Base-by-base conservation (phyloP, 2,113 vertebrate species). In the Rhabdomys dilectus region DNA sequence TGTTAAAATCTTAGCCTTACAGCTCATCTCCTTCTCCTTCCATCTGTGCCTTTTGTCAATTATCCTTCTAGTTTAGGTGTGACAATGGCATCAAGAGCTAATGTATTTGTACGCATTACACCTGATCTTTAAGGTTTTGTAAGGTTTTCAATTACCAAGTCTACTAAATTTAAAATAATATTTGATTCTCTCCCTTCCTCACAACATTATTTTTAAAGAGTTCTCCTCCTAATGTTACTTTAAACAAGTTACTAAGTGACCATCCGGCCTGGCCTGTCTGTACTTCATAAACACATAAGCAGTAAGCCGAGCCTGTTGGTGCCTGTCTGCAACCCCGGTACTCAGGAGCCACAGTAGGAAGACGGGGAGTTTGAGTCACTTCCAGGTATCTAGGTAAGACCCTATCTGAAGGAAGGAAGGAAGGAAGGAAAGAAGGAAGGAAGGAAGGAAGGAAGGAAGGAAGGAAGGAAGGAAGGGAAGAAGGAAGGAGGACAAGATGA, bases 281-380 rank as follows among this genome's bases (percentile, higher is more conserved):
- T 42, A 64, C n/a, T 62, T 92, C 51, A 87, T 36, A 97, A 81
- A 97, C 91, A 56, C 15, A 95, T 72, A 11, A 96, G 81, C 26
- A 87, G 45, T 31, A 22, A 87, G 19, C 31, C n/a, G 84, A 17
- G 31, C 10, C 4, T 2, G 0, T 12, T 48, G 45, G 22, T 8
- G 22, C 39, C 45, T 78, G 45, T 31, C 76, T 51, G 26, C 45
- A 53, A 51, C 48, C 48, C 48, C 48, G 36, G 75, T 29, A 80
- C 31, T 53, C 77, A 53, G 77, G 29, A 53, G 16, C 48, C 29
- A 53, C 15, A 78, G 7, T 19, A 53, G 29, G 48, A 36, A 48
- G 48, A 17, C 9, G n/a, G 72, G 51, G 48, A 53, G 48, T 29
- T 29, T 7, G 76, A 78, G 39, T 42, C 10, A 78, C 48, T 15